phyloP scores from a whole-genome alignment of 2,113 vertebrate genomes.

The rat (Rattus norvegicus) region GRCr8 NC_086019.1:147861001-147861500 shows the following conservation, averaged over 20 bases:
- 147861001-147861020: background rate
- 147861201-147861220: background rate
- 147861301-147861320: too few species aligned
- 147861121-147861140: too few species aligned
- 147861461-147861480: background rate
- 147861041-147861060: fast-evolving
- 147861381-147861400: background rate
- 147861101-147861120: background rate
- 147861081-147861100: background rate
- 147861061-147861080: background rate
- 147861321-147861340: background rate
- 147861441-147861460: background rate
- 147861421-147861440: background rate
- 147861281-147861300: background rate
- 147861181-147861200: background rate
- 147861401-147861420: background rate
- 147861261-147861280: too few species aligned
- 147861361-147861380: background rate
- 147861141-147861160: too few species aligned
- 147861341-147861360: background rate
- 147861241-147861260: background rate
- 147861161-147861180: background rate
- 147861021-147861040: too few species aligned
- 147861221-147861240: background rate
- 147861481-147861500: background rate